Evolutionary conservation across 2,113 vertebrate species (phyloP), one percentile per base, ranked within the genome.

Genomic region (Ornithorhynchus anatinus): DNA sequence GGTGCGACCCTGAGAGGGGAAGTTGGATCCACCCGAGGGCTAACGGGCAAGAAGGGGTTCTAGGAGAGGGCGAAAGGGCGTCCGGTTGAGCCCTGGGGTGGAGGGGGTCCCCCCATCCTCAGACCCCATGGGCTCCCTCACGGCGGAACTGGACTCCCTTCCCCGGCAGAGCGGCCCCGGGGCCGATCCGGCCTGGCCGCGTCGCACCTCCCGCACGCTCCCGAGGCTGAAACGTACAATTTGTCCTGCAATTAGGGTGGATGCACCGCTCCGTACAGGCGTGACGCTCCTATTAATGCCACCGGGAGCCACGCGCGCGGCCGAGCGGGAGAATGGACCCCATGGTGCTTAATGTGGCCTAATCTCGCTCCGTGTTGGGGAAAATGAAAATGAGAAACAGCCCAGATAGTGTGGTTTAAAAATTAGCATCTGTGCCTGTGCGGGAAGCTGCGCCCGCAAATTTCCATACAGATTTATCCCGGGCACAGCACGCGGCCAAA

Each of bases 311-410:
- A 67, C 1, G 13, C 65, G 38, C 75, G 78, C 80, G 77, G 29
- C 31, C 56, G 32, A 43, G 65, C 62, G 72, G 69, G 37, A 74
- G 74, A 67, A 50, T 7, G 25, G 79, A 48, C 72, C 80, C 79
- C 76, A 51, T 37, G 59, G 62, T 76, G 75, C 69, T 81, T 71
- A 76, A 80, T 62, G 72, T 71, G 77, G 47, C 75, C 75, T 78
- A 25, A 80, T 78, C 83, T 85, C 77, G 39, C 58, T 59, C 10
- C 8, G 76, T 58, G 68, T 73, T 71, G 79, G 48, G 7, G 45
- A 74, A 84, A 53, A 84, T 71, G 77, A 32, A 72, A 79, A 81
- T 75, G 79, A 82, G 80, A 75, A 69, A 75, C 72, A 81, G 69
- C 59, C 75, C 1, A 3, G 1, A 48, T 77, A 80, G 81, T 47